Percentiles rank a stretch among this genome's conserved stretches.
phyloP scores from a whole-genome alignment of 2,888 invertebrate species.

The Hartigia nigra region DNA sequence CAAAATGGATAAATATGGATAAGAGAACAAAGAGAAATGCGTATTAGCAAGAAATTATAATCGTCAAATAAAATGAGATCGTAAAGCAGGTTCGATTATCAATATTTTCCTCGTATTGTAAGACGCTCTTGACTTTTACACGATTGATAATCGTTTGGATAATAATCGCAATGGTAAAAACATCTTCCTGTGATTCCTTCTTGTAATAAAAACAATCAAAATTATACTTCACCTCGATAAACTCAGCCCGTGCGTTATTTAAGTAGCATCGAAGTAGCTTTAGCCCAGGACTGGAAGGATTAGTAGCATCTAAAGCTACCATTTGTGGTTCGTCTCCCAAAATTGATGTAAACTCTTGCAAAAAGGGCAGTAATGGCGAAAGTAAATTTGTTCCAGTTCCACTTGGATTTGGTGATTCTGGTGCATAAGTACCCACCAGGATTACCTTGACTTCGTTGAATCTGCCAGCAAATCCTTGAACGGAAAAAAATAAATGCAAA shows the following conservation, averaged over 20 bases:
- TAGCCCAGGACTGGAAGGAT: constrained; percentile 63
- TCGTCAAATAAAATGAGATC: constrained; percentile 15
- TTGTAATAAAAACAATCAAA: constrained; percentile 22
- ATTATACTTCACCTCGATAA: constrained; percentile 57
- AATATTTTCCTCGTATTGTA: background rate
- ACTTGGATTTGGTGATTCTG: constrained; percentile 57
- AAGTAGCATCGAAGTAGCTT: constrained; percentile 60
- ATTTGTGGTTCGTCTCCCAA: constrained; percentile 60
- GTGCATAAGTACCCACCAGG: constrained; percentile 63
- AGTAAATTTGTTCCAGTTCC: constrained; percentile 55
- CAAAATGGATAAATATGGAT: constrained; percentile 30
- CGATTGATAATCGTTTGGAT: background rate
- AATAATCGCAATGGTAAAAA: background rate
- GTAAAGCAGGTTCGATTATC: background rate
- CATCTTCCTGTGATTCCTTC: constrained; percentile 16
- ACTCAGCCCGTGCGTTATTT: constrained; percentile 57
- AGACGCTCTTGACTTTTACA: background rate
- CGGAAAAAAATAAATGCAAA: constrained; percentile 2
- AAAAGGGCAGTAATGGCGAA: constrained; percentile 56
- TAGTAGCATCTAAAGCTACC: constrained; percentile 62
- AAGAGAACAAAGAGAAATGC: constrained; percentile 21
- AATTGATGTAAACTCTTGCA: constrained; percentile 59
- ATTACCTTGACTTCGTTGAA: constrained; percentile 59
- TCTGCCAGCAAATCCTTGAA: constrained; percentile 59
- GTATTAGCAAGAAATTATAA: constrained; percentile 21